A percentile compares a stretch with the other conserved stretches of the same genome.
These are phyloP conservation scores for Patiria miniata DNA, from an alignment of 35 echinoderm and acorn worm genomes.

Conservation along the genomic window DNA sequence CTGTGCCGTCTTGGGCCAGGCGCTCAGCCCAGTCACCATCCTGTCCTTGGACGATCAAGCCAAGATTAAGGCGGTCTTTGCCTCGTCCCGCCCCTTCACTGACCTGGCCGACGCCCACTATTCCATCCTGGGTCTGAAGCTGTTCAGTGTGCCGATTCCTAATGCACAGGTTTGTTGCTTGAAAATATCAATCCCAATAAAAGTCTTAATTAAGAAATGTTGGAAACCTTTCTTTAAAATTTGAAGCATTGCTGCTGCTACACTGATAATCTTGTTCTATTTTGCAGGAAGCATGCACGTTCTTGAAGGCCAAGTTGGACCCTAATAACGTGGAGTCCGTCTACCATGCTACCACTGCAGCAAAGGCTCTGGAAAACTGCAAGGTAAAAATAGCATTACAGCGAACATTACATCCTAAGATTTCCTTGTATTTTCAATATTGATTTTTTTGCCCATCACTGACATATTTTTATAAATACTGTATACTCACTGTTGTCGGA, in stretches of 20 bases:
- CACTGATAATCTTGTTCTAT: slow-evolving; percentile 21
- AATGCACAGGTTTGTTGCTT: slow-evolving; percentile 61
- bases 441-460: too few species aligned
- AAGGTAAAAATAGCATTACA: slow-evolving; percentile 58
- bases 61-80: slow-evolving; percentile 62
- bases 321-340: slow-evolving; percentile 72
- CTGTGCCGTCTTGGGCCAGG: slow-evolving; percentile 59
- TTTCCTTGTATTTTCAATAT: too few species aligned
- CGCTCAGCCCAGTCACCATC: slow-evolving; percentile 54
- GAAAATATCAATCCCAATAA: too few species aligned
- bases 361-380: slow-evolving; percentile 86
- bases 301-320: slow-evolving; percentile 81
- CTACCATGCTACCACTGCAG: slow-evolving; percentile 83
- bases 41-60: slow-evolving; percentile 66
- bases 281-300: slow-evolving; percentile 85
- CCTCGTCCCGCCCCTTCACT: slow-evolving; percentile 64
- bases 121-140: slow-evolving; percentile 74
- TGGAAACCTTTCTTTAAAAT: too few species aligned
- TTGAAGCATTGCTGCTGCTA: too few species aligned
- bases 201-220: too few species aligned
- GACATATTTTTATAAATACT: too few species aligned
- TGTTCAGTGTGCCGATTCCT: slow-evolving; percentile 62
- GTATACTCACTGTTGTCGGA: too few species aligned
- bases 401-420: too few species aligned
- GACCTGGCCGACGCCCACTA: slow-evolving; percentile 77